phyloP scores from a whole-genome alignment of 2,888 invertebrate genomes.

The Agonopterix heracliana region DNA sequence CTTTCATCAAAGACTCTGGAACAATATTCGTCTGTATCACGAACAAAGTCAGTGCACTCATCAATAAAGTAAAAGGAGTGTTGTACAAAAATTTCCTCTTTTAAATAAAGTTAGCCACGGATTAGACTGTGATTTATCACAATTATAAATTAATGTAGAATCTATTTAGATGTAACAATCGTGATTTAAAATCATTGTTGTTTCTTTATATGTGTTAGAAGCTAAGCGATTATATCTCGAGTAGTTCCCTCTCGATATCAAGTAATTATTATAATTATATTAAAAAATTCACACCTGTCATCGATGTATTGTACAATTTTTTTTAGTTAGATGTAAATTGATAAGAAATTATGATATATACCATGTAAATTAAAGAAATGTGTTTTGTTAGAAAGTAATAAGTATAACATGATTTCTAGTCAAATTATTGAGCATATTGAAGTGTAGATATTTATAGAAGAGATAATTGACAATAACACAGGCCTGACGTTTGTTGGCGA shows the following conservation, averaged over 20 bases:
- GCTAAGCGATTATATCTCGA: conserved; percentile 30
- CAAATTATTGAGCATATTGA: conserved; percentile 75
- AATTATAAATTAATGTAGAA: conserved; percentile 13
- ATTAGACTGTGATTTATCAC: conserved; percentile 24
- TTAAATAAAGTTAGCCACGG: conserved; percentile 7
- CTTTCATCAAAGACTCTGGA: too few relatives aligned
- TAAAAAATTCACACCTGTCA: conserved; percentile 33
- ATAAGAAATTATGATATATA: conserved; percentile 70
- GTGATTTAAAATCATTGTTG: conserved; percentile 54
- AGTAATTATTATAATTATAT: conserved; percentile 20
- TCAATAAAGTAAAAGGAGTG: too few relatives aligned
- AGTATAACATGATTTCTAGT: conserved; percentile 76
- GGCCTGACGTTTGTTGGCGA: conserved; percentile 49
- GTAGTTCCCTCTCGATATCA: conserved; percentile 42
- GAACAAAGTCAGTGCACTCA: too few relatives aligned
- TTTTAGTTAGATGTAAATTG: conserved; percentile 65
- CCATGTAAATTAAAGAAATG: conserved; percentile 54
- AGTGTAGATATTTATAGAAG: conserved; percentile 67
- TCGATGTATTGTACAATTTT: conserved; percentile 71
- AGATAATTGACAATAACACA: conserved; percentile 75
- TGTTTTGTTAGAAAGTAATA: conserved; percentile 71
- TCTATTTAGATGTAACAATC: conserved; percentile 29
- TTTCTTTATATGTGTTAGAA: conserved; percentile 33
- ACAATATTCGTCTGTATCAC: too few relatives aligned
- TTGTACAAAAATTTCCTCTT: too few relatives aligned